phyloP scores from a whole-genome alignment of 1,140 invertebrate species.

The Phymastichus coffea region DNA sequence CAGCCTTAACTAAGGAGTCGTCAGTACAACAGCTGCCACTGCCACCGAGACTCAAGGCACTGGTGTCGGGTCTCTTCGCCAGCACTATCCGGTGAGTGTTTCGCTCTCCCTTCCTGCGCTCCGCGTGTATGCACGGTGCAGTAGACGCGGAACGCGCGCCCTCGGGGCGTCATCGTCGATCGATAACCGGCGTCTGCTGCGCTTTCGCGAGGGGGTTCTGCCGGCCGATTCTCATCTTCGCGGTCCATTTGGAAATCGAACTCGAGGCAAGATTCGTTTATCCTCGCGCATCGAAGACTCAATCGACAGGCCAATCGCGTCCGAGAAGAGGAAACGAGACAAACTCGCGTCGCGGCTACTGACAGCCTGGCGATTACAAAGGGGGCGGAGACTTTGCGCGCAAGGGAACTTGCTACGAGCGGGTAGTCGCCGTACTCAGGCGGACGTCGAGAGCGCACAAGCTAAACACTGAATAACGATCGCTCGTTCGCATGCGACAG shows the following conservation, averaged over 20 bases:
- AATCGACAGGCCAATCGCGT: too few species aligned
- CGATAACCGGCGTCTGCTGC: neutral
- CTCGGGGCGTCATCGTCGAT: neutral
- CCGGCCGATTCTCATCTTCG: neutral
- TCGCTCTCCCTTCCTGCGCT: neutral
- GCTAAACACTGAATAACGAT: too few species aligned
- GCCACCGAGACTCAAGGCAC: constrained; percentile 79
- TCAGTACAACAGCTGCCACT: constrained; percentile 71
- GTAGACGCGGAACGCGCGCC: neutral
- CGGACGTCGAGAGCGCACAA: too few species aligned
- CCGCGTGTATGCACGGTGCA: neutral
- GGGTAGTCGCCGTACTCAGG: too few species aligned
- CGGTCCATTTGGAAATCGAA: neutral
- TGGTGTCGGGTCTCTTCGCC: constrained; percentile 86
- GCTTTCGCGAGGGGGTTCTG: too few species aligned
- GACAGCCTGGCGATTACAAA: too few species aligned
- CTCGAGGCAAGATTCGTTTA: too few species aligned
- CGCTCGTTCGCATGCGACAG: constrained; percentile 47
- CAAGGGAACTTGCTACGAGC: too few species aligned
- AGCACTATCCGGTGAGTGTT: constrained; percentile 75
- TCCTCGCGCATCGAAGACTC: too few species aligned
- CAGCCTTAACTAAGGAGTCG: constrained; percentile 62
- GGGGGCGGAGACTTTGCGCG: too few species aligned
- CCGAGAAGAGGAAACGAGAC: neutral
- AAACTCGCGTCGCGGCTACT: too few species aligned